Evolutionary conservation across 2,888 invertebrate species (phyloP).

Genomic region (Nebria brevicollis): DNA sequence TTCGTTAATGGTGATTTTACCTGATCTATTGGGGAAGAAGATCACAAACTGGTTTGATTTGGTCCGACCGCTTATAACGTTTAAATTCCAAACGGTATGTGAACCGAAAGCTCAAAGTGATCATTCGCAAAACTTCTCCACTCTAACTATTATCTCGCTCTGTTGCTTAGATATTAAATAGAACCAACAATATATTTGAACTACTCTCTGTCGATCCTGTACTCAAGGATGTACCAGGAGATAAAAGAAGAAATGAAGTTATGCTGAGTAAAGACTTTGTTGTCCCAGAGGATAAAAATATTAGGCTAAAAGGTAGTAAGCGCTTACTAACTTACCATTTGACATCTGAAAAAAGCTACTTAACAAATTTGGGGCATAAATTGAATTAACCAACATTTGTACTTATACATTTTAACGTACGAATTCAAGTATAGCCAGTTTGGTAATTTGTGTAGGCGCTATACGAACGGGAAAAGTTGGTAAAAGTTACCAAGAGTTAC

Average conservation of each 20-base stretch:
- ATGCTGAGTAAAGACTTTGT: constrained; percentile 73
- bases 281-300: constrained; percentile 76
- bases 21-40: constrained; percentile 87
- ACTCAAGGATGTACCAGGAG: constrained; percentile 72
- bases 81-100: constrained; percentile 93
- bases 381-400: no score
- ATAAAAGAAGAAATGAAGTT: constrained; percentile 66
- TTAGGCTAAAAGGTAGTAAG: constrained; percentile 79
- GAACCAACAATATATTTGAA: constrained; percentile 98
- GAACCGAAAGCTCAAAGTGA: neutral
- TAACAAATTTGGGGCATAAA: no score
- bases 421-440: no score
- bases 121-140: neutral
- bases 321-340: constrained; percentile 7
- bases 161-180: constrained; percentile 82
- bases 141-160: neutral
- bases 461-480: no score
- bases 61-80: constrained; percentile 90
- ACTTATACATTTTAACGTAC: no score
- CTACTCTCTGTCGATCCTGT: constrained; percentile 88
- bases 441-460: no score
- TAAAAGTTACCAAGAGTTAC: no score
- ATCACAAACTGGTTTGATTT: constrained; percentile 93
- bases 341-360: no score
- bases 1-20: constrained; percentile 88